phyloP scores from a whole-genome alignment of 2,113 vertebrate species.

The Athene noctua region DNA sequence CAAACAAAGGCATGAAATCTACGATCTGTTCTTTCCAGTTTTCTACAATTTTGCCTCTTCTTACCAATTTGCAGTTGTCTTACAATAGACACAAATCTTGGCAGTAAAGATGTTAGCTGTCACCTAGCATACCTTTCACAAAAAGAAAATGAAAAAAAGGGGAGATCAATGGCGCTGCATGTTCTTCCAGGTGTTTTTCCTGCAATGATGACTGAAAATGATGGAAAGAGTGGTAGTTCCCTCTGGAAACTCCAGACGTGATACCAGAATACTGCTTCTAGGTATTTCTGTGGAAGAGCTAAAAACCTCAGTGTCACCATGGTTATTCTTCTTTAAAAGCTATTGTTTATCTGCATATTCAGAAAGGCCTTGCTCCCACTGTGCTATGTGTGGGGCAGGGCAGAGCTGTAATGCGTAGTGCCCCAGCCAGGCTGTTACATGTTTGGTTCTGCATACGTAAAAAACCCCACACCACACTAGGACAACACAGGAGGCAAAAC shows the following conservation, averaged over 20 bases:
- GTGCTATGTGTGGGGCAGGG: background rate
- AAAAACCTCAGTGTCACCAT: background rate
- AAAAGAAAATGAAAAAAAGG: rapidly evolving
- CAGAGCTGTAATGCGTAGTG: background rate
- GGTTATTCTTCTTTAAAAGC: background rate
- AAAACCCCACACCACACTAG: background rate
- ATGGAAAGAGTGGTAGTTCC: background rate
- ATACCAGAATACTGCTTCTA: background rate
- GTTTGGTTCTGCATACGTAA: background rate
- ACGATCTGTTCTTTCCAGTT: background rate
- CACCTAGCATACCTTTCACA: background rate
- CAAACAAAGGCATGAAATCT: background rate
- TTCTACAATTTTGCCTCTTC: background rate
- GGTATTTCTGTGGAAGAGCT: background rate
- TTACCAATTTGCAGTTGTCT: background rate
- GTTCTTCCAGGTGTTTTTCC: background rate
- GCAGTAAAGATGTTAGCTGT: background rate
- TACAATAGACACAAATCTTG: background rate
- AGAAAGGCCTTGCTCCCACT: background rate
- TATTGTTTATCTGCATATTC: background rate
- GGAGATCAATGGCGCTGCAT: rapidly evolving
- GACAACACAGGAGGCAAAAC: background rate
- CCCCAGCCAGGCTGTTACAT: background rate
- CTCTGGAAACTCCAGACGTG: background rate
- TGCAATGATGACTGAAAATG: background rate